Conservation (phyloP, 1,140 invertebrate species). For the Platorchestia sp. region DNA sequence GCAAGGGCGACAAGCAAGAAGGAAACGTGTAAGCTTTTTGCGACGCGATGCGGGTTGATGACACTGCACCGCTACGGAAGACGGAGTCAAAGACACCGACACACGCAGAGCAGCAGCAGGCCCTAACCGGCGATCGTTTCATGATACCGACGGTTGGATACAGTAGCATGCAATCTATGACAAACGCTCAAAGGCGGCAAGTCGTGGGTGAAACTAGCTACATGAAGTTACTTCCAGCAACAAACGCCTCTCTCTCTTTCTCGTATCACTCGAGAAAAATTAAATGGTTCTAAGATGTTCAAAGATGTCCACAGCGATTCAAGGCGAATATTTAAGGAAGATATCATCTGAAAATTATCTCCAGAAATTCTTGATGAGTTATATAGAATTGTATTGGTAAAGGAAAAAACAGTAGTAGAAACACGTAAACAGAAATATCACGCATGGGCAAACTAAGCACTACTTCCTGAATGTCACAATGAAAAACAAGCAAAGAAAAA, state of each 20-base stretch:
- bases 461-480: no score
- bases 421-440: no score
- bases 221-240: background rate
- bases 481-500: no score
- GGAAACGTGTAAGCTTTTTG: background rate
- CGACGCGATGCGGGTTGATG: background rate
- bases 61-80: background rate
- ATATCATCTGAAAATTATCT: no score
- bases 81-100: constrained; percentile 5
- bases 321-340: no score
- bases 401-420: no score
- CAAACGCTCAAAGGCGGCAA: background rate
- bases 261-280: background rate
- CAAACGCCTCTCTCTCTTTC: background rate
- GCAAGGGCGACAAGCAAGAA: background rate
- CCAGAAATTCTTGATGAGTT: no score
- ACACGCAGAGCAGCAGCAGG: background rate
- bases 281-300: background rate
- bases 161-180: background rate
- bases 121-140: background rate
- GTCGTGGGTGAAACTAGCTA: background rate
- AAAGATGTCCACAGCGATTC: no score
- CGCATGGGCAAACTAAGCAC: no score
- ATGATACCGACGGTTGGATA: background rate
- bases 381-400: no score